These are phyloP conservation scores for Netelia melanura DNA, from an alignment of 2,888 invertebrate species.

Conservation along the genomic window DNA sequence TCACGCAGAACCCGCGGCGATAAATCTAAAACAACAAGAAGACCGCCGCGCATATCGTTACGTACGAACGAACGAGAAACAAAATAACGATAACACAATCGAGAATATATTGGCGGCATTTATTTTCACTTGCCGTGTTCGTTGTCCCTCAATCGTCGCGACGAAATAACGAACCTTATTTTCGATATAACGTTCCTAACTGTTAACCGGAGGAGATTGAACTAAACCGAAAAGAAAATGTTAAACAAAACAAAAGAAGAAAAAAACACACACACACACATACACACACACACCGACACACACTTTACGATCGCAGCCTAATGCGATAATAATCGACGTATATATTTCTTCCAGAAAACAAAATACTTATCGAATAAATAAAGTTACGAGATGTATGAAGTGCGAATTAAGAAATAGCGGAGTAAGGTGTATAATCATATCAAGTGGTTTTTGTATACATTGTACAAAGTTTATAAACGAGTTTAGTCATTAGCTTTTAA, in stretches of 20 bases:
- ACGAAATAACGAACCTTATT: slow-evolving; percentile 79
- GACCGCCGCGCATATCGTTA: slow-evolving; percentile 22
- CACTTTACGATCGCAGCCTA: slow-evolving; percentile 63
- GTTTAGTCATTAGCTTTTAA: slow-evolving; percentile 83
- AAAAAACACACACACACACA: slow-evolving; percentile 36
- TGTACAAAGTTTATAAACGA: slow-evolving; percentile 81
- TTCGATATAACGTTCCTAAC: slow-evolving; percentile 83
- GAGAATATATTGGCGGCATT: slow-evolving; percentile 69
- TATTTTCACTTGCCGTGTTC: slow-evolving; percentile 75
- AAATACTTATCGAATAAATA: slow-evolving; percentile 68
- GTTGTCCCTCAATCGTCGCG: slow-evolving; percentile 73
- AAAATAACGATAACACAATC: slow-evolving; percentile 49
- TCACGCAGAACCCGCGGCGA: slow-evolving; percentile 10
- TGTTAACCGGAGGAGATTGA: slow-evolving; percentile 69
- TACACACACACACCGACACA: too few relatives aligned
- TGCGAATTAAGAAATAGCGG: slow-evolving; percentile 69
- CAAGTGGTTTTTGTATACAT: slow-evolving; percentile 82
- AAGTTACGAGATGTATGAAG: slow-evolving; percentile 64
- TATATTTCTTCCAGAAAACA: slow-evolving; percentile 79
- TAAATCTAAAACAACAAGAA: slow-evolving; percentile 17
- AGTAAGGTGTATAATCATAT: slow-evolving; percentile 82
- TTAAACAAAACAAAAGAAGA: slow-evolving; percentile 61
- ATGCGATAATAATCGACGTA: slow-evolving; percentile 74
- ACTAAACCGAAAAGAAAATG: slow-evolving; percentile 23
- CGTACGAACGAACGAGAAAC: slow-evolving; percentile 49